Evolutionary conservation across 2,113 vertebrate species (phyloP).

Genomic region (Onychostoma macrolepis): DNA sequence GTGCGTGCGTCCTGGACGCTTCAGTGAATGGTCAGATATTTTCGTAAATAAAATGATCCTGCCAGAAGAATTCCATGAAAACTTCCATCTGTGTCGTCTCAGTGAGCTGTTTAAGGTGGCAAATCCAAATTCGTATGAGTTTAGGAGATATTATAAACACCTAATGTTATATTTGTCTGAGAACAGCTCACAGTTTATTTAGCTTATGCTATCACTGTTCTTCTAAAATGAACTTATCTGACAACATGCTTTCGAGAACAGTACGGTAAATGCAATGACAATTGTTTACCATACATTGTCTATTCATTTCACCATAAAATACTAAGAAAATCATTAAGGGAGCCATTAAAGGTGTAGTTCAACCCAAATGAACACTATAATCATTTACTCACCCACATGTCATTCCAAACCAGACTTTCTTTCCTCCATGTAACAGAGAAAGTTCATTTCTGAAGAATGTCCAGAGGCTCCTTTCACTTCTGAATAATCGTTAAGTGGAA

Average conservation of each 20-base stretch:
- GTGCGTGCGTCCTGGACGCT: too few species aligned
- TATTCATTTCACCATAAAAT: not conserved
- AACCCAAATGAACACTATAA: not conserved
- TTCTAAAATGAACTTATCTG: not conserved
- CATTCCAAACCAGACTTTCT: not conserved
- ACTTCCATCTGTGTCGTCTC: not conserved
- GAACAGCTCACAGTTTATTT: not conserved
- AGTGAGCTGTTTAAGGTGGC: not conserved
- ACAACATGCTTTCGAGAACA: not conserved
- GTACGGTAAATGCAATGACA: not conserved
- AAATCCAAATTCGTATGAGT: not conserved
- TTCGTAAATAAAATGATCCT: too few species aligned
- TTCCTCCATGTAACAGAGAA: not conserved
- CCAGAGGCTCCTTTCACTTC: not conserved
- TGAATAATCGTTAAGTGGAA: not conserved
- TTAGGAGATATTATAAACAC: not conserved
- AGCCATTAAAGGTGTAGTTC: not conserved
- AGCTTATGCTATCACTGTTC: not conserved
- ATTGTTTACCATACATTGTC: not conserved
- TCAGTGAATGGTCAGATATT: too few species aligned
- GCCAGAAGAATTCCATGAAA: too few species aligned
- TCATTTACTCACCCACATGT: constrained; percentile 1
- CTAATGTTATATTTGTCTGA: not conserved
- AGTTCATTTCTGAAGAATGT: not conserved
- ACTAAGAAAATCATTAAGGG: not conserved